These are phyloP conservation scores for Aleiodes testaceus DNA, from an alignment of 2,888 invertebrate species.

Conservation along the genomic window DNA sequence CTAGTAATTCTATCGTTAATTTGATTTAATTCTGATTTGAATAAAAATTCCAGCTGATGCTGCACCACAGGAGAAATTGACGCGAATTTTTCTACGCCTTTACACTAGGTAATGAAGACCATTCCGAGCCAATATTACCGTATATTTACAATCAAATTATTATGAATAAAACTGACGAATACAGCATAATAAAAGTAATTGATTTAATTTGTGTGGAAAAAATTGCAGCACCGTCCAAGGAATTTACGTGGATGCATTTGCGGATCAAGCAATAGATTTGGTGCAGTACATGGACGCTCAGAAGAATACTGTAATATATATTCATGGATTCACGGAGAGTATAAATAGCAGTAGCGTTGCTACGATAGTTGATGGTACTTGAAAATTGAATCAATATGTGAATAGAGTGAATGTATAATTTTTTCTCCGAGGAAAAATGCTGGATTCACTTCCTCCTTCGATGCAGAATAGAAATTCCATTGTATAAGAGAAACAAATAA, in stretches of 20 bases:
- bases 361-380: constrained; percentile 63
- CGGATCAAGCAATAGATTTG: constrained; percentile 45
- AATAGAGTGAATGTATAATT: too few relatives aligned
- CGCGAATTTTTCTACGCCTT: constrained; percentile 52
- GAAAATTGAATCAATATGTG: constrained; percentile 4
- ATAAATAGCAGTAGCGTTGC: constrained; percentile 67
- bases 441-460: too few relatives aligned
- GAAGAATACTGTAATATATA: constrained; percentile 68
- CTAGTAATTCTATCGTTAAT: too few relatives aligned
- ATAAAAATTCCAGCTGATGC: constrained; percentile 40
- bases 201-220: constrained; percentile 15
- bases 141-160: neutral
- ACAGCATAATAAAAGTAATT: neutral
- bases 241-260: constrained; percentile 47
- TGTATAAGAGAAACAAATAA: too few relatives aligned
- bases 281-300: constrained; percentile 45
- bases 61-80: constrained; percentile 26
- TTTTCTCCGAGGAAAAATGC: too few relatives aligned
- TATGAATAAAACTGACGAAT: too few relatives aligned
- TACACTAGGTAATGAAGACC: constrained; percentile 50
- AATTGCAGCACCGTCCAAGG: constrained; percentile 33
- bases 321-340: constrained; percentile 73
- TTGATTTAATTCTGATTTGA: too few relatives aligned
- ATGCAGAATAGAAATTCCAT: too few relatives aligned
- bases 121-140: neutral